These are phyloP conservation scores for pig (Sus scrofa) DNA, from an alignment of 2,113 vertebrate species.

Conservation along the genomic window DNA sequence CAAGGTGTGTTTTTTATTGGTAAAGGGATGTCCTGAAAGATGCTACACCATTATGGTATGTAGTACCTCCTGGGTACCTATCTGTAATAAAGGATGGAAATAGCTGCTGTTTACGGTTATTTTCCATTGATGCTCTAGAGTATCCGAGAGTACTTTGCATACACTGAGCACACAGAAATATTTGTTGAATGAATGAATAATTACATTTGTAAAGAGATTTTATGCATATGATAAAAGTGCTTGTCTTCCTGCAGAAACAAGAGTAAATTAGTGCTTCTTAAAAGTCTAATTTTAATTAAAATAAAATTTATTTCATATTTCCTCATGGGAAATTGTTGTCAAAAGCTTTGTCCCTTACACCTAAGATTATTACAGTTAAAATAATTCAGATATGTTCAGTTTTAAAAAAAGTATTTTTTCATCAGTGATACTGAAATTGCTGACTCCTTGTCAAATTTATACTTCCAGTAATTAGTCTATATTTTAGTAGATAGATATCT, in stretches of 20 bases:
- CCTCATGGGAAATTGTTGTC: constrained; percentile 25
- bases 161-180: neutral
- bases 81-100: neutral
- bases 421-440: constrained; percentile 4
- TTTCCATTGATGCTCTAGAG: neutral
- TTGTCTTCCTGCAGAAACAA: constrained; percentile 43
- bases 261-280: neutral
- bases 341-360: neutral
- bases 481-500: neutral
- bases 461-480: neutral
- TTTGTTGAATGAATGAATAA: constrained; percentile 34
- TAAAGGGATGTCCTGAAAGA: neutral
- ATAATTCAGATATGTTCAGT: neutral
- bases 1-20: neutral
- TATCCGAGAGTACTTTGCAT: neutral
- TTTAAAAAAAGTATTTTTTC: constrained; percentile 23
- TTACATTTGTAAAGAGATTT: constrained; percentile 4
- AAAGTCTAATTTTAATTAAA: constrained; percentile 44
- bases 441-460: constrained; percentile 6
- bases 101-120: neutral
- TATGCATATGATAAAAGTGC: constrained; percentile 7
- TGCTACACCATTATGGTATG: neutral
- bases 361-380: neutral
- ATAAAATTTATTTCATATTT: constrained; percentile 36
- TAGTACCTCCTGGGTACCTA: neutral